phyloP scores from a whole-genome alignment of 2,113 vertebrate genomes.

The Gasterosteus nipponicus region DNA sequence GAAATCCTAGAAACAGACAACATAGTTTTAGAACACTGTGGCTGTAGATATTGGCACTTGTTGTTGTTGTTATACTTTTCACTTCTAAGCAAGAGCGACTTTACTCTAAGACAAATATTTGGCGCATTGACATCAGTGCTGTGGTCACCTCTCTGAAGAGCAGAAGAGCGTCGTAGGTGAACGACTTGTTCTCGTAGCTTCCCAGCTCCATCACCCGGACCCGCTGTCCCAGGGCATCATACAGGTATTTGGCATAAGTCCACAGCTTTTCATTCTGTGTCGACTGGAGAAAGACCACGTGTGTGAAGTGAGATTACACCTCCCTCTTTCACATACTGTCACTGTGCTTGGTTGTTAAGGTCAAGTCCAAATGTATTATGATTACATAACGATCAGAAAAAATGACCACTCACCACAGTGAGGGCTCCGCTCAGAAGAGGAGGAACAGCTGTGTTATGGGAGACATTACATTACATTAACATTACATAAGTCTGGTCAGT shows the following conservation, averaged over 20 bases:
- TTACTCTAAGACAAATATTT: background rate
- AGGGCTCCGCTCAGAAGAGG: constrained; percentile 67
- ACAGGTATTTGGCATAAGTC: constrained; percentile 50
- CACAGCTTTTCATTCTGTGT: constrained; percentile 65
- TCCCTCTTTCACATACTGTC: background rate
- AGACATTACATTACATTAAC: background rate
- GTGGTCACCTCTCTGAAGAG: constrained; percentile 75
- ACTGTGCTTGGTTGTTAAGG: background rate
- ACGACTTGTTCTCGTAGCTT: constrained; percentile 30
- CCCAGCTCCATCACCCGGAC: constrained; percentile 61
- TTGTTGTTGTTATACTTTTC: background rate
- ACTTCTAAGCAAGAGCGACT: background rate
- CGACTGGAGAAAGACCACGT: constrained; percentile 52
- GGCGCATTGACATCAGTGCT: background rate
- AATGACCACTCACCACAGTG: constrained; percentile 64
- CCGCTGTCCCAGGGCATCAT: constrained; percentile 67
- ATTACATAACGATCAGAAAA: background rate
- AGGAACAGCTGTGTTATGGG: constrained; percentile 66
- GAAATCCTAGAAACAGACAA: background rate
- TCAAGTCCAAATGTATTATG: background rate
- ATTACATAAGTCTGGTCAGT: too few relatives aligned
- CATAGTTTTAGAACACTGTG: background rate
- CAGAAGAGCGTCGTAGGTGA: constrained; percentile 67
- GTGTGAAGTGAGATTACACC: background rate
- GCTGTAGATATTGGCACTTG: background rate